Conservation (phyloP, 2,797 vertebrate genomes). For the Sternotherus odoratus region DNA sequence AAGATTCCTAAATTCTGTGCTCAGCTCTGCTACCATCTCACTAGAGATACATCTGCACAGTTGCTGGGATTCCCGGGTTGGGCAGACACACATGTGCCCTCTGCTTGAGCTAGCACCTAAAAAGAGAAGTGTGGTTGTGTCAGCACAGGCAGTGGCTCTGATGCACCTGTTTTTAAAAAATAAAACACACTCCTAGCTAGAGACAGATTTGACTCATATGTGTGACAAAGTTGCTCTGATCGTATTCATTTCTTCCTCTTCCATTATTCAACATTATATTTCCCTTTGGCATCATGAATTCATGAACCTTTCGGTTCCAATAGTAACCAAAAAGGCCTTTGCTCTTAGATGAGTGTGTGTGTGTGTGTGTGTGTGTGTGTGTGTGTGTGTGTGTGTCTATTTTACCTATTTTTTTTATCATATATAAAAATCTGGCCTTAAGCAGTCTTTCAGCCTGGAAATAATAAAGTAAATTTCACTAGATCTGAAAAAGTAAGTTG, state of each 20-base stretch:
- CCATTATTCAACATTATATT: constrained; percentile 41
- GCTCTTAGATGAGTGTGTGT: neutral
- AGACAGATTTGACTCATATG: neutral
- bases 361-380: neutral
- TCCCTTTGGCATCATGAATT: neutral
- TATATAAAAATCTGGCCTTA: neutral
- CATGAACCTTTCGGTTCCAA: constrained; percentile 44
- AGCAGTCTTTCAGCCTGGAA: neutral
- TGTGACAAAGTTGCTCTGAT: constrained; percentile 10
- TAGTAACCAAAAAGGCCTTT: constrained; percentile 5
- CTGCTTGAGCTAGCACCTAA: neutral
- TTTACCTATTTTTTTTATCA: constrained; percentile 33
- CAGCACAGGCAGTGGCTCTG: neutral
- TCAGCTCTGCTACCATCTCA: neutral
- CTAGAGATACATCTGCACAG: neutral
- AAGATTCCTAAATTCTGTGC: neutral
- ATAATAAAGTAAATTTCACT: constrained; percentile 7
- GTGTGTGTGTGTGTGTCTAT: neutral
- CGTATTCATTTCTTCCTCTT: constrained; percentile 31
- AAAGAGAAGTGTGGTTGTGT: neutral
- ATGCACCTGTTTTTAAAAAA: constrained; percentile 15
- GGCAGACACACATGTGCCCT: neutral
- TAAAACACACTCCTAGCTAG: neutral
- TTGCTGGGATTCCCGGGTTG: neutral
- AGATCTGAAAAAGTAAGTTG: neutral